Evolutionary conservation across 2,113 vertebrate species (phyloP).

Genomic region (Labeo catla): DNA sequence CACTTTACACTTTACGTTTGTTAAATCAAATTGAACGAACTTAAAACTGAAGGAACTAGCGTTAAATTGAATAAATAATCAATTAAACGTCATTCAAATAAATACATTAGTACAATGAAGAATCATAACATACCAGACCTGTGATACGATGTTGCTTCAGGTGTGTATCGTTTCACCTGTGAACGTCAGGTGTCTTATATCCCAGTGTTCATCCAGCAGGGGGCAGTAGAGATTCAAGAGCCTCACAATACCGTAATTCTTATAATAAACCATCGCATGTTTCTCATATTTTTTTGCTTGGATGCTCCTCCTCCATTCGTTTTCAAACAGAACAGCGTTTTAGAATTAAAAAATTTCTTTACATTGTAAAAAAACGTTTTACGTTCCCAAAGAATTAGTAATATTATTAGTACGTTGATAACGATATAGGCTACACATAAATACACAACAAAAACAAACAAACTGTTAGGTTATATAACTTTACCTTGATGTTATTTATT

Average conservation of each 20-base stretch:
- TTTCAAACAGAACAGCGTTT: background rate
- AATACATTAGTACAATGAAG: background rate
- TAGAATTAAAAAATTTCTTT: background rate
- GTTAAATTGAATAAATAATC: background rate
- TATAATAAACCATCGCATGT: background rate
- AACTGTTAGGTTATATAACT: background rate
- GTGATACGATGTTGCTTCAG: background rate
- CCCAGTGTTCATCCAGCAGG: background rate
- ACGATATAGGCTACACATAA: background rate
- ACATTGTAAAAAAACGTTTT: no score
- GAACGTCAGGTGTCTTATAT: background rate
- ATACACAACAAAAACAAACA: no score
- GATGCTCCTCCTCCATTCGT: no score
- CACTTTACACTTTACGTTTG: background rate
- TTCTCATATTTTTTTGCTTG: no score
- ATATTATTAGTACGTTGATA: background rate
- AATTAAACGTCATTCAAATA: background rate
- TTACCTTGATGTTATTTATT: background rate
- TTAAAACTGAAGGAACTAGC: background rate
- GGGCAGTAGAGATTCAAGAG: background rate
- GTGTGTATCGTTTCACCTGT: background rate
- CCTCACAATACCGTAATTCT: constrained; percentile 11
- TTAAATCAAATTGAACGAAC: background rate
- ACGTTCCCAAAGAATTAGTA: background rate
- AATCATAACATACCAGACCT: background rate